These are phyloP conservation scores for Temnothorax ravouxi DNA, from an alignment of 2,888 invertebrate species.

Conservation along the genomic window DNA sequence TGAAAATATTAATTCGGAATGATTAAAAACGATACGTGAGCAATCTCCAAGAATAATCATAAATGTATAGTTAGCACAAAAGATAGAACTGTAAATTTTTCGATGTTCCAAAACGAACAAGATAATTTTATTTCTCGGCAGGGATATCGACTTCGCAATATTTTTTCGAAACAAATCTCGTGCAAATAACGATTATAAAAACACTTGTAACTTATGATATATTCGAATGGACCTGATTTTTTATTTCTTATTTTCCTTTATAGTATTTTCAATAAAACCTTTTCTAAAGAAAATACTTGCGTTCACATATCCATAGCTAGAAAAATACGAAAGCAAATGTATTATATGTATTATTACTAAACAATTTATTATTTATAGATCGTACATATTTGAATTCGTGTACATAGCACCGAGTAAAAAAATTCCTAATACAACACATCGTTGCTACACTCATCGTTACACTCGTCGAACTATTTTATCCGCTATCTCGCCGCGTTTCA, in stretches of 20 bases:
- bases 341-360: slow-evolving; percentile 30
- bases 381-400: slow-evolving; percentile 37
- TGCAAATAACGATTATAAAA: slow-evolving; percentile 1
- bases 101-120: neutral
- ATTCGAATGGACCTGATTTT: neutral
- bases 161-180: neutral
- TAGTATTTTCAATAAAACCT: slow-evolving; percentile 5
- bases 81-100: neutral
- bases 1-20: neutral
- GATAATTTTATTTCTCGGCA: neutral
- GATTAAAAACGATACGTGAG: neutral
- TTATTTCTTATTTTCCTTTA: neutral
- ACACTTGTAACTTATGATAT: neutral
- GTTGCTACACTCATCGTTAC: slow-evolving; percentile 42
- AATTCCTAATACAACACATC: slow-evolving; percentile 39
- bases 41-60: neutral
- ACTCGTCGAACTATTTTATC: slow-evolving; percentile 31
- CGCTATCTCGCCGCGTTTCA: slow-evolving; percentile 24
- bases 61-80: slow-evolving; percentile 15
- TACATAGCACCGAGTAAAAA: slow-evolving; percentile 54
- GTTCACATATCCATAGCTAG: neutral
- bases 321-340: neutral
- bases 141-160: neutral
- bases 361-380: slow-evolving; percentile 46
- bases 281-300: neutral